Conservation (phyloP, 1,140 invertebrate species). For the Drosophila littoralis region DNA sequence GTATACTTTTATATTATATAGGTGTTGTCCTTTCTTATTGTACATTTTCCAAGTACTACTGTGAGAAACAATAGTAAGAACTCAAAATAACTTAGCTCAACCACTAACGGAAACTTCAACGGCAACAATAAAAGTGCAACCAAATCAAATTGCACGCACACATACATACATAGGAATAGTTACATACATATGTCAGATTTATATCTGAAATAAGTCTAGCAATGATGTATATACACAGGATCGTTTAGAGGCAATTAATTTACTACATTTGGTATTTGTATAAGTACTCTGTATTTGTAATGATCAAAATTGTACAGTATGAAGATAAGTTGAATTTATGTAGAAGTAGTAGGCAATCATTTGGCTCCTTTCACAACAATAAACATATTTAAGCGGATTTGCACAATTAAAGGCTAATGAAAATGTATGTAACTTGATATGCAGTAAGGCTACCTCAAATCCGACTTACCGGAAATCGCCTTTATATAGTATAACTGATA, state of each 20-base stretch:
- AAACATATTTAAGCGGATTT: neutral
- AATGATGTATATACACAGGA: constrained; percentile 2
- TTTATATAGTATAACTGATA: neutral
- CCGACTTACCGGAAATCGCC: neutral
- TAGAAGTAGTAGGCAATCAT: neutral
- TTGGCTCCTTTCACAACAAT: neutral
- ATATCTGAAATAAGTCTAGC: constrained; percentile 4
- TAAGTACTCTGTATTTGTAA: neutral
- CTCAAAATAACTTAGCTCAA: constrained; percentile 42
- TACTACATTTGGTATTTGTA: neutral
- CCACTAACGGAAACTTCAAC: constrained; percentile 51
- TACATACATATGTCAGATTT: neutral
- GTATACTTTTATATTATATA: neutral
- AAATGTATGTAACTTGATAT: neutral
- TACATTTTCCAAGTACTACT: constrained; percentile 12
- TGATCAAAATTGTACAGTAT: constrained; percentile 5
- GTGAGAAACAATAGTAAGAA: constrained; percentile 31
- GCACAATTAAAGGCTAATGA: neutral
- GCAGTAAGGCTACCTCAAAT: neutral
- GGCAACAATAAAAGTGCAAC: constrained; percentile 64
- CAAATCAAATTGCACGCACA: constrained; percentile 45
- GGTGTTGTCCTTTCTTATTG: neutral
- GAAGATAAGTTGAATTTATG: neutral
- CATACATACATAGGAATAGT: neutral
- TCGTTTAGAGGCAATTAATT: neutral